Conservation (phyloP, 2,113 vertebrate species). For the Microcebus griseorufus region DNA sequence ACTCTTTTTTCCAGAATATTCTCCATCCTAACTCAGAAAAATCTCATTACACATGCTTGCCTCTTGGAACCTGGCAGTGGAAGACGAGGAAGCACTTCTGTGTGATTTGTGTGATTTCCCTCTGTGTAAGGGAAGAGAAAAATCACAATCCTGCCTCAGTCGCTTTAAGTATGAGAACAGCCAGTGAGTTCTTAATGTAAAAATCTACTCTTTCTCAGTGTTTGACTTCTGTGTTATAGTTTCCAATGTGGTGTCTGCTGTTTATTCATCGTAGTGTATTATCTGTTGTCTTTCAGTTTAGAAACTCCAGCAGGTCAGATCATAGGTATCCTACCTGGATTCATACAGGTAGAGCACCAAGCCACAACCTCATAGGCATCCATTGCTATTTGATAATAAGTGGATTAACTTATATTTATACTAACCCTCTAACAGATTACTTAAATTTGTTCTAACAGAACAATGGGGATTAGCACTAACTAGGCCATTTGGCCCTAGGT, state of each 20-base stretch:
- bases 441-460: constrained; percentile 8
- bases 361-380: background rate
- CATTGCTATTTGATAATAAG: background rate
- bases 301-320: background rate
- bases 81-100: background rate
- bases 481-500: constrained; percentile 2
- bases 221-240: background rate
- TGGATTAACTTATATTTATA: constrained; percentile 42
- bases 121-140: background rate
- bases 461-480: constrained; percentile 9
- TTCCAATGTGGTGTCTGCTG: background rate
- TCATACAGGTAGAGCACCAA: background rate
- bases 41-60: background rate
- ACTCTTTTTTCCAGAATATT: background rate
- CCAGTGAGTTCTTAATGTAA: background rate
- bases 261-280: background rate
- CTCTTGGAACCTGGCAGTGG: background rate
- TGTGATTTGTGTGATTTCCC: background rate
- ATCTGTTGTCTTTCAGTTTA: background rate
- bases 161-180: background rate
- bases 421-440: constrained; percentile 26
- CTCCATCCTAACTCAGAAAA: background rate
- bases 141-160: background rate
- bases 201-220: background rate
- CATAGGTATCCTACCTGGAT: background rate